Conservation (phyloP, 2,888 invertebrate genomes). For the Himalopsyche tibetana region DNA sequence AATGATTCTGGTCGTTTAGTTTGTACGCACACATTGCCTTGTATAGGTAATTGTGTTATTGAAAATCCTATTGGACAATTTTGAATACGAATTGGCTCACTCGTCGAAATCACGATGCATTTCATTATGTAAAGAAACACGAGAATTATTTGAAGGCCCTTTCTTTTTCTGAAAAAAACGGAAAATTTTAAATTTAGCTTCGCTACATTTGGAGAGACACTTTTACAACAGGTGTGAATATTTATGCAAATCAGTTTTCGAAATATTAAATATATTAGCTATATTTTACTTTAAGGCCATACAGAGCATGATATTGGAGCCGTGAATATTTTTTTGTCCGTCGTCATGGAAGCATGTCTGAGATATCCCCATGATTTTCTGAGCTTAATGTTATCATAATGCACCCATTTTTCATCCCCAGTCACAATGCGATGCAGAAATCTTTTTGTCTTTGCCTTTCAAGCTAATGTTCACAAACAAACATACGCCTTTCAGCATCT, state of each 20-base stretch:
- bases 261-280: too few species aligned
- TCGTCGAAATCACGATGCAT: background rate
- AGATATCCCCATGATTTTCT: too few species aligned
- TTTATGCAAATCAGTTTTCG: background rate
- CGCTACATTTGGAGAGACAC: background rate
- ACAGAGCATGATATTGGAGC: too few species aligned
- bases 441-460: too few species aligned
- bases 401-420: too few species aligned
- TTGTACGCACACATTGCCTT: background rate
- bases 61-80: conserved; percentile 2
- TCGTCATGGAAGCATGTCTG: too few species aligned
- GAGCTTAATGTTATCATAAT: too few species aligned
- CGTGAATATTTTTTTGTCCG: too few species aligned
- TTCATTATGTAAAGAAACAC: background rate
- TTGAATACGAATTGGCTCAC: background rate
- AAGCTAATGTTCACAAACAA: too few species aligned
- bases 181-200: background rate
- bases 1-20: background rate
- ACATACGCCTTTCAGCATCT: too few species aligned
- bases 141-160: background rate
- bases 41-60: background rate
- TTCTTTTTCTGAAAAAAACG: background rate
- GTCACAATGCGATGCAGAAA: too few species aligned
- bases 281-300: too few species aligned
- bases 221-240: background rate